Conservation (phyloP, 2,113 vertebrate genomes). For the Alligator sinensis region DNA sequence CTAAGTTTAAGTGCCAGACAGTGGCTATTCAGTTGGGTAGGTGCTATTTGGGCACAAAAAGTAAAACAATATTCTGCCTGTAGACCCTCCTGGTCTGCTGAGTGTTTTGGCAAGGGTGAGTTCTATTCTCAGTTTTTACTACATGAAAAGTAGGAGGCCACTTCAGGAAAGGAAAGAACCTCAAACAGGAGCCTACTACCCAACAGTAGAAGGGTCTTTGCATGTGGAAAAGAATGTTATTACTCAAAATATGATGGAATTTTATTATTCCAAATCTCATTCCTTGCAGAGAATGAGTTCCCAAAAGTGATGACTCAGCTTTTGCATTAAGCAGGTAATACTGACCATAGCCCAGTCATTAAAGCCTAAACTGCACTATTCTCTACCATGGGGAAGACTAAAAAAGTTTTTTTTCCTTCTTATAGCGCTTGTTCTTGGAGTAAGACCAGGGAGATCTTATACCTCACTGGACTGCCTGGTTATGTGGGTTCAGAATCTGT, state of each 20-base stretch:
- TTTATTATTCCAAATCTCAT: no score
- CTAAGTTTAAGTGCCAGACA: no score
- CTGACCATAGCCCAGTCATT: not conserved
- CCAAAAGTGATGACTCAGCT: not conserved
- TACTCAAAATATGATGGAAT: not conserved
- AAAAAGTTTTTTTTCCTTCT: not conserved
- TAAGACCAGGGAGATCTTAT: not conserved
- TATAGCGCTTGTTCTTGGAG: fast-evolving
- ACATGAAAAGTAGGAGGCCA: not conserved
- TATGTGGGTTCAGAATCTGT: not conserved
- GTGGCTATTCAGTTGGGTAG: no score
- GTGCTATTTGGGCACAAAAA: no score
- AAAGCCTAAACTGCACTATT: not conserved
- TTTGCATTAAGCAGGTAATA: not conserved
- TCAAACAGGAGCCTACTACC: not conserved
- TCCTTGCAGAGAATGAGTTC: not conserved
- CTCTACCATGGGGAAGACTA: fast-evolving
- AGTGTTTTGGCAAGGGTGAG: not conserved
- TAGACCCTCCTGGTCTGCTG: not conserved
- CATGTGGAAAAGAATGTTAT: not conserved
- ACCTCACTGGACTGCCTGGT: not conserved
- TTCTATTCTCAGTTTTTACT: not conserved
- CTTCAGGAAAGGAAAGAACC: not conserved
- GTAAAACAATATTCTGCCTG: not conserved
- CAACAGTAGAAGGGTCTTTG: not conserved